These are phyloP conservation scores for Masnerella sp. DNA, from an alignment of 2,888 invertebrate genomes.

Conservation along the genomic window DNA sequence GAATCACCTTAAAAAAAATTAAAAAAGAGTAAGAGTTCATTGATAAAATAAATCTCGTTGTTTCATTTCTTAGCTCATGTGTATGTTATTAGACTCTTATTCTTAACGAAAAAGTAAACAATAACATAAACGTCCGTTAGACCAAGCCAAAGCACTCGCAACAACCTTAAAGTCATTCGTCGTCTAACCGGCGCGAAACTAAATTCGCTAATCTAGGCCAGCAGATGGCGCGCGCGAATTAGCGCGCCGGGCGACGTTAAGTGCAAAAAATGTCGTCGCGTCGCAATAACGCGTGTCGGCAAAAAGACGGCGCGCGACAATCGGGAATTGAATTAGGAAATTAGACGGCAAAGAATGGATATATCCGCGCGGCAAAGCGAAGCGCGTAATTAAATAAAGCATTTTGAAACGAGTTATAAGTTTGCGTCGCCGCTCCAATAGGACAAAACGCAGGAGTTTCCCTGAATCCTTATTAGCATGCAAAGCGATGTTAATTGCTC, in stretches of 20 bases:
- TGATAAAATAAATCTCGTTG: no score
- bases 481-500: constrained; percentile 60
- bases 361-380: constrained; percentile 34
- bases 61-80: no score
- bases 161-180: constrained; percentile 10
- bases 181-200: no score
- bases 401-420: constrained; percentile 51
- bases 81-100: no score
- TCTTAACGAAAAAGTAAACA: no score
- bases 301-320: constrained; percentile 38
- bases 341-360: constrained; percentile 14
- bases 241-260: background rate
- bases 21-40: no score
- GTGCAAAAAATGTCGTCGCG: constrained; percentile 15
- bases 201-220: no score
- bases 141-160: constrained; percentile 58
- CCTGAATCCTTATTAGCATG: constrained; percentile 60
- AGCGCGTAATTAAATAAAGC: constrained; percentile 51
- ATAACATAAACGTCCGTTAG: no score
- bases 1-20: no score
- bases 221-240: no score
- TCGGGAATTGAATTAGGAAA: constrained; percentile 52
- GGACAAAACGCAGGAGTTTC: constrained; percentile 54
- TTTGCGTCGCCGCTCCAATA: constrained; percentile 44
- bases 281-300: background rate